Percentiles rank a stretch among this genome's conserved stretches.
Conservation (phyloP, 2,797 vertebrate species). For the Leptodactylus fallax region DNA sequence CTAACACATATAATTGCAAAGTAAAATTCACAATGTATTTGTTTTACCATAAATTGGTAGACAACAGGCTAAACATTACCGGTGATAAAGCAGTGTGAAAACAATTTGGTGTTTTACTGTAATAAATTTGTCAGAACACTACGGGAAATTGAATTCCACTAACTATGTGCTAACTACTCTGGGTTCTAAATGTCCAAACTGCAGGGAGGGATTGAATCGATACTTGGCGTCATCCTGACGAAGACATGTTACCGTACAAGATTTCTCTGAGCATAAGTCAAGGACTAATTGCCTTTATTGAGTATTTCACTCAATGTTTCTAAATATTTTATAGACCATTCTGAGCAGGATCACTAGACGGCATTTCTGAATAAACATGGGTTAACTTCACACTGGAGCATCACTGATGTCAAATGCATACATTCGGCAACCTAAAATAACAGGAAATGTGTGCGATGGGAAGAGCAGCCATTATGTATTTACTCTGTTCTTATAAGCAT, state of each 20-base stretch:
- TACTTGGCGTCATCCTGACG: background rate
- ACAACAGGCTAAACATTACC: background rate
- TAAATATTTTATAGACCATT: background rate
- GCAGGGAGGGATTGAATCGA: background rate
- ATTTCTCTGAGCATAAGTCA: slow-evolving; percentile 4
- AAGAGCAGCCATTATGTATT: background rate
- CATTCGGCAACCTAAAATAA: background rate
- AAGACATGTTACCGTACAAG: background rate
- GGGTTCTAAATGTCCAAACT: background rate
- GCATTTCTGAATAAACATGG: background rate
- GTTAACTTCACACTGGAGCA: no score
- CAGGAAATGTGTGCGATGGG: background rate
- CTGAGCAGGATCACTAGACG: background rate
- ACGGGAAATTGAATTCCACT: background rate
- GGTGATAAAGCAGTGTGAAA: background rate
- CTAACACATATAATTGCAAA: no score
- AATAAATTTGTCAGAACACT: background rate
- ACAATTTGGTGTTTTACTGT: slow-evolving; percentile 2
- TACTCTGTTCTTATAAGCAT: background rate
- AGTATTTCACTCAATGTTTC: slow-evolving; percentile 12
- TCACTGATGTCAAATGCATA: background rate
- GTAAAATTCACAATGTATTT: background rate
- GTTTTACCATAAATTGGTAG: background rate
- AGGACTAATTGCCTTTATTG: slow-evolving; percentile 33
- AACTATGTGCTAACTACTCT: background rate